These are phyloP conservation scores for Vireo altiloquus DNA, from an alignment of 2,113 vertebrate species.

Conservation along the genomic window DNA sequence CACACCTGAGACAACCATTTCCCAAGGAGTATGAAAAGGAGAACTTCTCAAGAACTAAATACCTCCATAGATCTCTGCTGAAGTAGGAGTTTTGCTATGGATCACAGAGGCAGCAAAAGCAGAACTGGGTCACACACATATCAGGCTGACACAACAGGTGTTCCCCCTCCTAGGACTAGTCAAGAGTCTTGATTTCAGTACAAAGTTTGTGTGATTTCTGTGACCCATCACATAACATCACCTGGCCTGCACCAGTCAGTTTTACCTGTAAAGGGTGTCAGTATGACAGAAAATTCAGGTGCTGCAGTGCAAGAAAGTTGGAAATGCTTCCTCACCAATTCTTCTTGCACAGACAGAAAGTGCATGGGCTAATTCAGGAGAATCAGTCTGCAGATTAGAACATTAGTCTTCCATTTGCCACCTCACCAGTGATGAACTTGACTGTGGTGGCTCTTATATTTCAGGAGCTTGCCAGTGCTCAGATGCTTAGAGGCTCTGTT, in stretches of 20 bases:
- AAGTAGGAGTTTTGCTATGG: background rate
- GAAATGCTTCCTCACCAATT: background rate
- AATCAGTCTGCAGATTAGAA: background rate
- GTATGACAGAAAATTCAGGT: slow-evolving; percentile 13
- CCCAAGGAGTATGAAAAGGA: background rate
- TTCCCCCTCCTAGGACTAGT: background rate
- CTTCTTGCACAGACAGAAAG: background rate
- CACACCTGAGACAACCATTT: background rate
- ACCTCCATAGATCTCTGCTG: background rate
- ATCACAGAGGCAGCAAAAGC: background rate
- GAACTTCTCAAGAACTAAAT: background rate
- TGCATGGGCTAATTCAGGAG: background rate
- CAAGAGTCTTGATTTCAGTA: background rate
- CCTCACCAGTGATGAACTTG: background rate
- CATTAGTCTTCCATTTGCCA: background rate
- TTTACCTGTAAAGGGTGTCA: background rate
- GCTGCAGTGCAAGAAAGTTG: background rate
- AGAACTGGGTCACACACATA: background rate
- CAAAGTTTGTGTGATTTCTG: background rate
- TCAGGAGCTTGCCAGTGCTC: background rate
- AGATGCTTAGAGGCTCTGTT: background rate
- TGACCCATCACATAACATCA: background rate
- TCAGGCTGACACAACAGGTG: background rate
- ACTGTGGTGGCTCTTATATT: background rate
- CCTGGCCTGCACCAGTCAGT: background rate